A percentile compares a stretch with the other conserved stretches of the same genome.
Evolutionary conservation across 2,797 vertebrate species (phyloP).

Genomic region (Ctenopoma kingsleyae): DNA sequence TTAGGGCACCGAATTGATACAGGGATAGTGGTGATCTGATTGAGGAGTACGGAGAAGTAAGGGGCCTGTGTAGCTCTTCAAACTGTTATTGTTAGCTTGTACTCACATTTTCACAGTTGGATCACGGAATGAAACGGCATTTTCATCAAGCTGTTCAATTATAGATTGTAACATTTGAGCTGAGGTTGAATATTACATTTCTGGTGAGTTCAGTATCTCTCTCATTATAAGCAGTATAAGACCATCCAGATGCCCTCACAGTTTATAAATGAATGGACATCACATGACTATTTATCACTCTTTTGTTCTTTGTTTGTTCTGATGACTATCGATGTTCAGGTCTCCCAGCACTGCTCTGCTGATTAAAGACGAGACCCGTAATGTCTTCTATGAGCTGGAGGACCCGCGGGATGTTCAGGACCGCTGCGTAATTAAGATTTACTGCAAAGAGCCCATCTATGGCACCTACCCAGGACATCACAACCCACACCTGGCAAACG

Average conservation of each 20-base stretch:
- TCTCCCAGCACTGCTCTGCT: slow-evolving; percentile 96
- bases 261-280: slow-evolving; percentile 18
- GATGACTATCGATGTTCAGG: slow-evolving; percentile 56
- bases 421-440: slow-evolving; percentile 98
- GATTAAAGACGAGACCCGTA: slow-evolving; percentile 97
- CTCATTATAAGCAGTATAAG: too few species aligned
- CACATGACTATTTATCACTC: slow-evolving; percentile 26
- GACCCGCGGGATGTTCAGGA: slow-evolving; percentile 97
- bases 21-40: too few species aligned
- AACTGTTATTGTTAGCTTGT: too few species aligned
- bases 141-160: slow-evolving; percentile 5
- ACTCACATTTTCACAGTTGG: neutral
- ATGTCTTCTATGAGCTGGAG: slow-evolving; percentile 98
- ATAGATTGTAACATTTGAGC: slow-evolving; percentile 7
- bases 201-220: too few species aligned
- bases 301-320: neutral
- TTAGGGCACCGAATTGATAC: too few species aligned
- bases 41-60: too few species aligned
- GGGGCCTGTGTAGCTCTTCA: too few species aligned
- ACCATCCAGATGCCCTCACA: neutral
- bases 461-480: slow-evolving; percentile 91
- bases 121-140: neutral
- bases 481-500: slow-evolving; percentile 92
- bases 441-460: slow-evolving; percentile 94
- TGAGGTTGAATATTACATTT: neutral